Base-by-base conservation (phyloP, 2,888 invertebrate genomes). In the Drosophila rellima region DNA sequence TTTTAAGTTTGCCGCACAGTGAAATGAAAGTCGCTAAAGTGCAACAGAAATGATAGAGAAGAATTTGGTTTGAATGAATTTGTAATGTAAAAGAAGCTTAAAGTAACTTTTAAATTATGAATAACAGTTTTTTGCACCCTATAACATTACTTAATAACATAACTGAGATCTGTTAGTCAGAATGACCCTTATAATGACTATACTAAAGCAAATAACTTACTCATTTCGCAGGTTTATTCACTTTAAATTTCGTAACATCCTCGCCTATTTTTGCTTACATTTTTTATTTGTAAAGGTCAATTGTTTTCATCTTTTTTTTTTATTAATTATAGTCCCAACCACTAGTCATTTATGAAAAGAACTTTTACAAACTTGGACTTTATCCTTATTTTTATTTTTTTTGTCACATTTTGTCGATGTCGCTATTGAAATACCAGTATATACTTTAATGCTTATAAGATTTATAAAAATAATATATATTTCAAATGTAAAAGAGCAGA, bases 1-100 rank as follows among this genome's bases (percentile, higher is more conserved):
- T 45, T 50, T 69, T 55, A 78, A 55, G 45, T 57, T 64, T 37
- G 40, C 17, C 31, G 57, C 55, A 72, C 68, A 72, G 63, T 73
- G 63, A 65, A 15, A 4, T 60, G 47, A 65, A 60, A 52, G 29
- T 11, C 4, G 15, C 23, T 11, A 1, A 13, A 31, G 10, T 18
- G 2, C 0, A 11, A 29, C 11, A 29, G 11, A 26, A 45, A 15
- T 15, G 8, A 35, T 5, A 35, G 5, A 35, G n/a, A 18, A 10
- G 18, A 40, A 5, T 13, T 13, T 13, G 33, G 1, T 33, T 18
- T 20, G 6, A 20, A 20, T 18, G 20, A 13, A 11, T 15, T 44
- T 23, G 3, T 10, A 2, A 15, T 44, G 10, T 7, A 23, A 44
- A n/a, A 2, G 44, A n/a, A 8, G 31, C 10, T 42, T 11, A 11